Base-by-base conservation (phyloP, 2,113 vertebrate species). In the Sigmodon hispidus region DNA sequence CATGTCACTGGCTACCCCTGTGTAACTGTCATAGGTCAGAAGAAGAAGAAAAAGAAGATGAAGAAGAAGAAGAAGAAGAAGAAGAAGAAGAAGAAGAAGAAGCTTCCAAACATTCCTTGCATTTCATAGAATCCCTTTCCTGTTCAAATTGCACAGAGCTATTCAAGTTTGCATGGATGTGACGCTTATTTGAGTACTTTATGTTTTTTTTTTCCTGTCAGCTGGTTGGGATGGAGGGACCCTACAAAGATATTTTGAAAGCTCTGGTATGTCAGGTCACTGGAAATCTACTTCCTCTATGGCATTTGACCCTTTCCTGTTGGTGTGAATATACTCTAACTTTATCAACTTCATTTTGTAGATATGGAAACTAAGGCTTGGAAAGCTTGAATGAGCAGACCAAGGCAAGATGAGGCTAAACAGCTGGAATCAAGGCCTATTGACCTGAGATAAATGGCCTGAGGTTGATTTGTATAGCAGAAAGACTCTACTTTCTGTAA, bases 331-430 rank as follows among this genome's bases (percentile, higher is more conserved):
- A 22, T 34, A 52, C 5, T 34, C 17, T 91, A 43, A 40, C 69
- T 69, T 63, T 45, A 75, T n/a, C 34, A 80, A 13, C 17, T 52
- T 69, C 63, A 93, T 90, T 96, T 84, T 85, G 57, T 61, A 81
- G 21, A 84, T 31, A 4, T 90, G 17, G 59, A 96, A 93, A 87
- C n/a, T 26, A 73, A 97, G 12, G 21, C 29, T 61, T 15, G 29
- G n/a, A 43, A 76, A 29, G 3, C 6, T 76, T 92, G 79, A 89
- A 19, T 80, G 48, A 96, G 1, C 84, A 48, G 40, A 72, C 65
- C 13, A 85, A 75, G 29, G 48, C n/a, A 17, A 52, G 36, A 40
- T 24, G 75, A 40, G 29, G 22, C 79, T 83, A 90, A 79, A 87
- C 75, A 87, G 36, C 26, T 90, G 50, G 34, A 89, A 77, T 89